phyloP scores from a whole-genome alignment of 2,797 vertebrate genomes.

The Mycteria americana region DNA sequence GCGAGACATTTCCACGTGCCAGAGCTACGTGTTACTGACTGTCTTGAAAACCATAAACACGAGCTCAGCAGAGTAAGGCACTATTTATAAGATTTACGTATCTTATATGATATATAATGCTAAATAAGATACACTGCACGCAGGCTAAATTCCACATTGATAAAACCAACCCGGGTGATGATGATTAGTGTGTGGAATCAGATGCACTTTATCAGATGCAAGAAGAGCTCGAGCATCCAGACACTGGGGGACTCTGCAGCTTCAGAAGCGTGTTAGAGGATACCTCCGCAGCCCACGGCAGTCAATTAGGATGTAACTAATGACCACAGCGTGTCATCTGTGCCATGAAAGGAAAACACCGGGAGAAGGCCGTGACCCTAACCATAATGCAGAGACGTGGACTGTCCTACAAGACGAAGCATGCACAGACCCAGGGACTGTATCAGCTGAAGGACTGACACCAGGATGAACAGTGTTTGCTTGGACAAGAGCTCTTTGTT shows the following conservation, averaged over 20 bases:
- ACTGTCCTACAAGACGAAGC: neutral
- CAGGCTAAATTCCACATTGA: neutral
- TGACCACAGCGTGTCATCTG: neutral
- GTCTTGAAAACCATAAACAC: neutral
- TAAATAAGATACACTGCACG: neutral
- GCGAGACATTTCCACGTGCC: accelerated
- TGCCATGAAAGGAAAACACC: neutral
- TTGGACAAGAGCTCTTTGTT: constrained; percentile 47
- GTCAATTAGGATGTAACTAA: neutral
- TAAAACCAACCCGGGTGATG: accelerated
- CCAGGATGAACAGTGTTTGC: neutral
- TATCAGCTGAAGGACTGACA: neutral
- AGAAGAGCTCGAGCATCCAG: neutral
- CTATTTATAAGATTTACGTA: neutral
- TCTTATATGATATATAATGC: accelerated
- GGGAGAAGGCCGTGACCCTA: neutral
- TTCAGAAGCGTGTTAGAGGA: neutral
- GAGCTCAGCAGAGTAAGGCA: neutral
- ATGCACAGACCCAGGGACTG: neutral
- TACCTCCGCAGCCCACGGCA: neutral
- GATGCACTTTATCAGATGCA: neutral
- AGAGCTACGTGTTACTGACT: accelerated
- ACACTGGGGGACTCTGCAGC: neutral
- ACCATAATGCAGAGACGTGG: neutral
- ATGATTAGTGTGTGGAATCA: accelerated